These are phyloP conservation scores for Drosophila nigromelanica DNA, from an alignment of 1,140 invertebrate species.

Conservation along the genomic window DNA sequence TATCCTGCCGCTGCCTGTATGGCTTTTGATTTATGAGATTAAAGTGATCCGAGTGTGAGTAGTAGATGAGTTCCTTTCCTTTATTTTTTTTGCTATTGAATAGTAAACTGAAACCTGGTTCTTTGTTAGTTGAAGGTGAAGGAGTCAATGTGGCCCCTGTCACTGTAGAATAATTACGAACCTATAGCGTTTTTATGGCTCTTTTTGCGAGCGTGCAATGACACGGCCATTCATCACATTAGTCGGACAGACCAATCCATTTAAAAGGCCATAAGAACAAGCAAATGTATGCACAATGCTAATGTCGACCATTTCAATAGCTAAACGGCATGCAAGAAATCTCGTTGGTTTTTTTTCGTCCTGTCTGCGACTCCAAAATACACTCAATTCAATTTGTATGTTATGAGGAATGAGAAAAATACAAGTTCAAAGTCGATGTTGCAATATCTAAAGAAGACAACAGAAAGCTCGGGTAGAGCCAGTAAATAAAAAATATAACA, in stretches of 20 bases:
- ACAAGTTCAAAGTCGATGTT: not conserved
- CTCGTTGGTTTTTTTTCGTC: not conserved
- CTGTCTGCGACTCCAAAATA: not conserved
- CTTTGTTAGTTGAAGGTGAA: not conserved
- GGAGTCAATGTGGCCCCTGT: not conserved
- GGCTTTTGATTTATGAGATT: conserved; percentile 72
- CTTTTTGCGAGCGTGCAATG: conserved; percentile 14
- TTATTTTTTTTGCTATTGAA: conserved; percentile 23
- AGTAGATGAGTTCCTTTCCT: not conserved
- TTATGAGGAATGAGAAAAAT: no score
- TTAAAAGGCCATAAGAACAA: conserved; percentile 60
- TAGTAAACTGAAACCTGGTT: conserved; percentile 34
- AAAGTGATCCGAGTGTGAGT: conserved; percentile 37
- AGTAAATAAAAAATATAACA: no score
- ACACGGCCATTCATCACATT: conserved; percentile 68
- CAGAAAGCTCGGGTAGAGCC: no score
- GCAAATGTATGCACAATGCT: conserved; percentile 16
- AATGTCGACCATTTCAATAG: conserved; percentile 44
- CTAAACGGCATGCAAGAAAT: conserved; percentile 41
- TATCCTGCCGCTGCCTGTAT: conserved; percentile 22
- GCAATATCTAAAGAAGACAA: no score
- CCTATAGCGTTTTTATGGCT: conserved; percentile 16
- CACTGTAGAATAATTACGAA: conserved; percentile 48
- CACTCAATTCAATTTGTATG: not conserved
- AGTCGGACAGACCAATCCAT: conserved; percentile 62